Conservation (phyloP, 1,140 invertebrate species). For the Brachionus manjavacas region DNA sequence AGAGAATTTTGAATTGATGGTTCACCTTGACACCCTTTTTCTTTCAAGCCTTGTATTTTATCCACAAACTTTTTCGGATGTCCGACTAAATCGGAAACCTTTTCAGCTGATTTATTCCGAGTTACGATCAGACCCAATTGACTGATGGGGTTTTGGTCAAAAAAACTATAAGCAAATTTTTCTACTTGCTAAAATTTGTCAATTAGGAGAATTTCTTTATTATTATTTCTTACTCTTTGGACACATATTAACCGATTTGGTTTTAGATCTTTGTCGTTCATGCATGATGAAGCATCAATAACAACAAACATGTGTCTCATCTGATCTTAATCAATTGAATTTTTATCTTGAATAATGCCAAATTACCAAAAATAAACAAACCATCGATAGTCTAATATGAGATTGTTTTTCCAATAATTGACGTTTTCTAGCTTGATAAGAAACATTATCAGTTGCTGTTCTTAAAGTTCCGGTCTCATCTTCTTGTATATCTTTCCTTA, state of each 20-base stretch:
- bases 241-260: slow-evolving; percentile 84
- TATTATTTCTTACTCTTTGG: slow-evolving; percentile 66
- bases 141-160: slow-evolving; percentile 96
- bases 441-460: slow-evolving; percentile 78
- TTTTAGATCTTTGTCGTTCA: slow-evolving; percentile 88
- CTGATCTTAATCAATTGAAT: slow-evolving; percentile 46
- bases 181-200: slow-evolving; percentile 71
- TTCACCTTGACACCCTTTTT: slow-evolving; percentile 68
- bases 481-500: slow-evolving; percentile 90
- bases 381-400: slow-evolving; percentile 78
- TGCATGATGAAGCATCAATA: slow-evolving; percentile 84
- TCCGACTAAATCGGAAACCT: slow-evolving; percentile 75
- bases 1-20: slow-evolving; percentile 90
- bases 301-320: slow-evolving; percentile 80
- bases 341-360: background rate
- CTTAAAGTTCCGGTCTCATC: slow-evolving; percentile 86
- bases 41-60: slow-evolving; percentile 53
- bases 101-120: slow-evolving; percentile 87
- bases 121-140: slow-evolving; percentile 87
- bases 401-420: slow-evolving; percentile 67
- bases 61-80: slow-evolving; percentile 58
- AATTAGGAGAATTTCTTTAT: slow-evolving; percentile 39
- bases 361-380: slow-evolving; percentile 44
- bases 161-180: slow-evolving; percentile 89
- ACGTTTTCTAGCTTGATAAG: slow-evolving; percentile 77